Conservation (phyloP, 2,113 vertebrate genomes). For the Reinhardtius hippoglossoides region DNA sequence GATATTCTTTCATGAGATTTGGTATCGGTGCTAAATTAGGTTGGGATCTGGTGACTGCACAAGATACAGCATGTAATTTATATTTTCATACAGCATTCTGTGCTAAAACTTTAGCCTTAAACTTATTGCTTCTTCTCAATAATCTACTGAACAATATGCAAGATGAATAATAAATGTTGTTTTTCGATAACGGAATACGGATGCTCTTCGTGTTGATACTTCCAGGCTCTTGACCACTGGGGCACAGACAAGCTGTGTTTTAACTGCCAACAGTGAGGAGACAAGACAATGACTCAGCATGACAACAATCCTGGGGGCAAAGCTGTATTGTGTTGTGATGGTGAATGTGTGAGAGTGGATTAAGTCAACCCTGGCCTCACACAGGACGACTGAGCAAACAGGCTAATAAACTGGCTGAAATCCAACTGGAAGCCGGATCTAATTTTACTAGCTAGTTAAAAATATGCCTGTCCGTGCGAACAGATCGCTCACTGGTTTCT, state of each 20-base stretch:
- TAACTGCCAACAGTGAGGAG: slow-evolving; percentile 38
- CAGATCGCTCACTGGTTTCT: background rate
- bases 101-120: background rate
- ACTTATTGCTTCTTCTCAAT: background rate
- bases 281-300: slow-evolving; percentile 64
- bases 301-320: slow-evolving; percentile 61
- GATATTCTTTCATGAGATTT: too few relatives aligned
- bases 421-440: slow-evolving; percentile 41
- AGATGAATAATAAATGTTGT: background rate
- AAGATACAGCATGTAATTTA: too few relatives aligned
- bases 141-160: background rate
- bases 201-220: slow-evolving; percentile 13
- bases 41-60: too few relatives aligned
- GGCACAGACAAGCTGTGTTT: slow-evolving; percentile 28
- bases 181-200: slow-evolving; percentile 10
- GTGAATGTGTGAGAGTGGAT: slow-evolving; percentile 57
- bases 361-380: slow-evolving; percentile 54
- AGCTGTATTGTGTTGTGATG: slow-evolving; percentile 58
- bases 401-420: slow-evolving; percentile 49
- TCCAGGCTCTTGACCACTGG: slow-evolving; percentile 7
- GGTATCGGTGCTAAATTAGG: too few relatives aligned
- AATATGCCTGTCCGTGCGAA: background rate
- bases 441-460: background rate
- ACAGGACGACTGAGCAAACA: slow-evolving; percentile 45
- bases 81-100: background rate